Conservation (phyloP, 2,888 invertebrate species). For the Nephrotoma appendiculata region DNA sequence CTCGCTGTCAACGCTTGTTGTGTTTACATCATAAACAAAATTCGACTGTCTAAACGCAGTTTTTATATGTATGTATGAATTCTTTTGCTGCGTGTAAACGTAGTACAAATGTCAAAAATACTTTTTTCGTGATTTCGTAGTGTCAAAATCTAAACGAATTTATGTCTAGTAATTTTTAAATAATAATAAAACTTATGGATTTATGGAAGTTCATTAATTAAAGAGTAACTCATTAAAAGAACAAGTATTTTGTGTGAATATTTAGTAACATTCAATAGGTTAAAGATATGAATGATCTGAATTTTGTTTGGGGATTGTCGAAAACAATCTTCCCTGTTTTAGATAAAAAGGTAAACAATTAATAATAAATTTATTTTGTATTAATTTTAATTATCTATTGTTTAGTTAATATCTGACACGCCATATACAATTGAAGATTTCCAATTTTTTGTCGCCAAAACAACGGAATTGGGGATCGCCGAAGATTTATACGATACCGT, state of each 20-base stretch:
- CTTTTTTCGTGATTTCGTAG: background rate
- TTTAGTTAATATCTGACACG: background rate
- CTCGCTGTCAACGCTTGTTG: too few relatives aligned
- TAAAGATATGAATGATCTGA: constrained; percentile 6
- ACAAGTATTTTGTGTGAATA: too few relatives aligned
- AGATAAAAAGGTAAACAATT: constrained; percentile 18
- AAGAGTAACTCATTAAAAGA: too few relatives aligned
- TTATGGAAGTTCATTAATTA: too few relatives aligned
- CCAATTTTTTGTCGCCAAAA: constrained; percentile 13
- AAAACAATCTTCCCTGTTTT: constrained; percentile 23
- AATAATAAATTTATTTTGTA: background rate
- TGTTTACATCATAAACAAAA: background rate
- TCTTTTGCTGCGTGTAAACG: background rate
- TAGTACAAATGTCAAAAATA: background rate
- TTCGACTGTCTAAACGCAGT: background rate
- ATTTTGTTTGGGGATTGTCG: constrained; percentile 19
- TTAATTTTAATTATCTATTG: constrained; percentile 1
- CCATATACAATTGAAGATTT: constrained; percentile 13
- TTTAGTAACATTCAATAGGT: background rate
- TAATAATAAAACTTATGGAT: background rate
- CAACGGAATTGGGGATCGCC: constrained; percentile 12
- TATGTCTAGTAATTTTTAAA: background rate
- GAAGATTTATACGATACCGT: constrained; percentile 21
- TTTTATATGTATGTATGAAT: background rate
- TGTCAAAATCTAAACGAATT: background rate